Conservation (phyloP, 2,797 vertebrate species). For the Lepilemur septentrionalis region DNA sequence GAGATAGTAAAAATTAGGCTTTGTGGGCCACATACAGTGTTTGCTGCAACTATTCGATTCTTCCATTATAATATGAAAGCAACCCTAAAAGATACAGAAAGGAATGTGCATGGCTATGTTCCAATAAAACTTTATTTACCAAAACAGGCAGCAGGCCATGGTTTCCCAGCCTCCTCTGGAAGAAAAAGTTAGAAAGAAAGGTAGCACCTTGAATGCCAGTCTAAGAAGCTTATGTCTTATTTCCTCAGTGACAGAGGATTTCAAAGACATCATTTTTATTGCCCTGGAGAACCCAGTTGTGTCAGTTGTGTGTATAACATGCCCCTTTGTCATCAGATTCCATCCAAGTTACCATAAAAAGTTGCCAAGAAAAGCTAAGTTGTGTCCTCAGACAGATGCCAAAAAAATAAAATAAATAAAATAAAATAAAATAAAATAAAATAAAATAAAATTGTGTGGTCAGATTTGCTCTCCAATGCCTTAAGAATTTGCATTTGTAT, state of each 20-base stretch:
- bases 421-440: background rate
- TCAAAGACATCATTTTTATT: background rate
- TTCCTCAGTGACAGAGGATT: background rate
- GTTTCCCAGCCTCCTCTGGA: background rate
- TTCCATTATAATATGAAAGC: background rate
- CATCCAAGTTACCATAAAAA: background rate
- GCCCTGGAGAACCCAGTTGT: background rate
- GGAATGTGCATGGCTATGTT: background rate
- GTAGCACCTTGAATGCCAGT: background rate
- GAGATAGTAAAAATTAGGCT: background rate
- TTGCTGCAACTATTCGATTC: background rate
- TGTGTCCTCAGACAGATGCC: background rate
- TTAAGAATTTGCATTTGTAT: background rate
- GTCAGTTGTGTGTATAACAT: background rate
- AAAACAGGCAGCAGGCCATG: background rate
- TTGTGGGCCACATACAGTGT: background rate
- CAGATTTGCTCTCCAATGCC: background rate
- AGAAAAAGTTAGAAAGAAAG: background rate
- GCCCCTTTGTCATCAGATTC: background rate
- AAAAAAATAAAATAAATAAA: background rate
- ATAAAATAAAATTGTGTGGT: background rate
- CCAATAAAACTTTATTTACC: constrained; percentile 7
- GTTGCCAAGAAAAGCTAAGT: background rate
- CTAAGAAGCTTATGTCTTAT: background rate
- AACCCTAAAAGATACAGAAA: background rate